Conservation (phyloP, 2,113 vertebrate species). For the Lontra canadensis region DNA sequence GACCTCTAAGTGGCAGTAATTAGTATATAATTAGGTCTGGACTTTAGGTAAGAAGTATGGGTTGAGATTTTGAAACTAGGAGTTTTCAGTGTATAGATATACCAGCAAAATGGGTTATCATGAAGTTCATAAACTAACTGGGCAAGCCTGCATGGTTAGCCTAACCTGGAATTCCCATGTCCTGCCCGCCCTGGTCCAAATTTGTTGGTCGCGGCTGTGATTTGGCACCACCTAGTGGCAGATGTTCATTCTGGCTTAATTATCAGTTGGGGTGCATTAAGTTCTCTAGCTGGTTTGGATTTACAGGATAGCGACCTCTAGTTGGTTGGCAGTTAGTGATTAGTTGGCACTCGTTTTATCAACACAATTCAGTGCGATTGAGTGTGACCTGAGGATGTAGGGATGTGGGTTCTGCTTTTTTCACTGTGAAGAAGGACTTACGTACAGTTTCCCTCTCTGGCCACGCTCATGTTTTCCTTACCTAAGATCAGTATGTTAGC, state of each 20-base stretch:
- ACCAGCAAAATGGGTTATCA: not conserved
- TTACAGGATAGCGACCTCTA: not conserved
- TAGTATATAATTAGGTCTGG: not conserved
- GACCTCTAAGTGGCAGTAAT: not conserved
- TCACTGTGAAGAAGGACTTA: not conserved
- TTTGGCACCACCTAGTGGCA: conserved; percentile 73
- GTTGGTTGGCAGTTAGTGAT: not conserved
- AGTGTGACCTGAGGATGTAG: not conserved
- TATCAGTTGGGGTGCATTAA: not conserved
- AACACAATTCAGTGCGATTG: not conserved
- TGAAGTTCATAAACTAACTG: not conserved
- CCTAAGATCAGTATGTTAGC: not conserved
- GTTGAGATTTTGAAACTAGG: not conserved
- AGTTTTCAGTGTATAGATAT: conserved; percentile 15
- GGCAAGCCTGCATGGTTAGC: not conserved
- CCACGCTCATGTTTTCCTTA: not conserved
- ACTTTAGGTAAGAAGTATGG: not conserved
- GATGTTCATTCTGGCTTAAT: not conserved
- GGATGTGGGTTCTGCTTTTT: not conserved
- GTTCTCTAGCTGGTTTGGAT: not conserved
- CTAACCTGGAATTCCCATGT: too few species aligned
- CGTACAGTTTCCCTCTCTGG: not conserved
- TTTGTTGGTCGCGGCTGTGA: not conserved
- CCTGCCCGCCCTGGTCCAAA: not conserved
- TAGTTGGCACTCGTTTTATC: not conserved